phyloP scores from a whole-genome alignment of 2,113 vertebrate genomes.

The Carassius carassius region DNA sequence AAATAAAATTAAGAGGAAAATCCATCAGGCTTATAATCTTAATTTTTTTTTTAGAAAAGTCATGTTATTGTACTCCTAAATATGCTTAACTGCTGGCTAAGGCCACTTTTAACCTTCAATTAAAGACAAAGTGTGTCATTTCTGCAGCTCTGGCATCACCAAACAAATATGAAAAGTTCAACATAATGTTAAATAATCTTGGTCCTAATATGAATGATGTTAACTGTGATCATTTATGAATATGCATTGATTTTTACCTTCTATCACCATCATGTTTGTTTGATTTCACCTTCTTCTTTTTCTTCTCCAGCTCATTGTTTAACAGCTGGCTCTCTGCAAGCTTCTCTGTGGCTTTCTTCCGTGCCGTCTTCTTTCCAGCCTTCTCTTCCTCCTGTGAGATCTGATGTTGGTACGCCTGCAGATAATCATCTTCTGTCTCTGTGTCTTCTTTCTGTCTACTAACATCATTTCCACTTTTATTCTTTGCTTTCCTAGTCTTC shows the following conservation, averaged over 20 bases:
- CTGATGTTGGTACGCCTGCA: constrained; percentile 82
- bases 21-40: not conserved
- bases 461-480: constrained; percentile 59
- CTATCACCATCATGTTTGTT: constrained; percentile 71
- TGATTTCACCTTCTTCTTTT: constrained; percentile 83
- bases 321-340: constrained; percentile 65
- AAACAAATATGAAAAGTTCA: not conserved
- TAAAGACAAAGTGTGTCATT: not conserved
- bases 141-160: not conserved
- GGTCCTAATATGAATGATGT: not conserved
- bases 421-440: constrained; percentile 76
- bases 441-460: constrained; percentile 59
- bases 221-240: not conserved
- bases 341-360: constrained; percentile 76
- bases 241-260: constrained; percentile 72
- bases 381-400: constrained; percentile 80
- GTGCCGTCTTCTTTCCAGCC: constrained; percentile 76
- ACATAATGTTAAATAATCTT: not conserved
- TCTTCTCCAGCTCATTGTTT: constrained; percentile 81
- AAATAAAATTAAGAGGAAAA: not conserved
- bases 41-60: not conserved
- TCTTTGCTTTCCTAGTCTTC: constrained; percentile 73
- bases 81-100: not conserved
- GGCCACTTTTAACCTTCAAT: not conserved
- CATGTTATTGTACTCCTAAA: not conserved